phyloP scores from a whole-genome alignment of 2,888 invertebrate genomes.

The Helleia helle region DNA sequence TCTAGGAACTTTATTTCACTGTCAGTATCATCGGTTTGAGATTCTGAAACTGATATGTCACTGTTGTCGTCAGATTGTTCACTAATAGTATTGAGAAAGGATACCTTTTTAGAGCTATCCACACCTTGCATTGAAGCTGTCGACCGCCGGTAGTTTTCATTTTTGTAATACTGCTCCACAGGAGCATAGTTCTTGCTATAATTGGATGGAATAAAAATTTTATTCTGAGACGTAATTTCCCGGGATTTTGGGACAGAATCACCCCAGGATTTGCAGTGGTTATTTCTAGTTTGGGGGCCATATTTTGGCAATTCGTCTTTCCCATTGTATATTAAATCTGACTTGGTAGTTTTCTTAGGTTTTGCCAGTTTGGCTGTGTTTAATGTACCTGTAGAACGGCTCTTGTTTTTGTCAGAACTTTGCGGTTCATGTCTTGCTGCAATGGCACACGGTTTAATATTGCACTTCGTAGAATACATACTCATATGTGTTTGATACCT shows the following conservation, averaged over 20 bases:
- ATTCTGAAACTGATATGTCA: conserved; percentile 22
- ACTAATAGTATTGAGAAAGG: conserved; percentile 41
- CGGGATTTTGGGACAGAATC: conserved; percentile 25
- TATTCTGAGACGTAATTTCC: background rate
- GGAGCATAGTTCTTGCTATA: conserved; percentile 1
- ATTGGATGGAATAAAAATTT: background rate
- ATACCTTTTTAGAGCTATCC: conserved; percentile 27
- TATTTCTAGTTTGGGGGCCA: conserved; percentile 12
- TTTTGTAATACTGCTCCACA: conserved; percentile 49
- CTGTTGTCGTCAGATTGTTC: conserved; percentile 37
- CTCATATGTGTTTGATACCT: conserved; percentile 21
- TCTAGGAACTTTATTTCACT: conserved; percentile 32
- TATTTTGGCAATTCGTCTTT: conserved; percentile 17
- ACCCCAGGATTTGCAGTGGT: conserved; percentile 37
- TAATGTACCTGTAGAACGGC: conserved; percentile 35
- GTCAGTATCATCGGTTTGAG: conserved; percentile 29
- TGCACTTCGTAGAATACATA: background rate
- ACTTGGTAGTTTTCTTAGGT: conserved; percentile 43
- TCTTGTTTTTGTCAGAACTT: conserved; percentile 27
- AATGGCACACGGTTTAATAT: background rate
- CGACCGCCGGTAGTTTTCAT: conserved; percentile 42
- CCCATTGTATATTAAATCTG: conserved; percentile 32
- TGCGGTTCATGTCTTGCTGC: no score
- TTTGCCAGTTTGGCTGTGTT: conserved; percentile 19
- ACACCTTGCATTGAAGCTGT: conserved; percentile 35